Evolutionary conservation across 2,888 invertebrate species (phyloP).

Genomic region (Nycteola revayana): DNA sequence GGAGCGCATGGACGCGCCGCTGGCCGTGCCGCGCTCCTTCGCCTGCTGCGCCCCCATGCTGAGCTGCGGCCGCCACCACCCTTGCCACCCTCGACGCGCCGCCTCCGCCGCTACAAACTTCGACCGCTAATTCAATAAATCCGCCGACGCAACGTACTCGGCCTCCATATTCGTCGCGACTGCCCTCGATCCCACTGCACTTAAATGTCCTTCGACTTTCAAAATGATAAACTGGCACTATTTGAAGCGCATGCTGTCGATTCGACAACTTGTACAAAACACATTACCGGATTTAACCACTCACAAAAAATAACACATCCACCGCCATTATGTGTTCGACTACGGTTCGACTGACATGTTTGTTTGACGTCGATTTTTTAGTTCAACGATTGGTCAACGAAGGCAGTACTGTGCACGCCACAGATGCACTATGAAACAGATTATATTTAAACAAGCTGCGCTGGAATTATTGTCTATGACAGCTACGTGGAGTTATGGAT

Average conservation of each 20-base stretch:
- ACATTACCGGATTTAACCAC: slow-evolving; percentile 45
- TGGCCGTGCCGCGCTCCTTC: slow-evolving; percentile 91
- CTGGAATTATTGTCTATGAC: no score
- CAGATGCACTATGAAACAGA: slow-evolving; percentile 1
- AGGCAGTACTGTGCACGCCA: slow-evolving; percentile 39
- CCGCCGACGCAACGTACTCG: slow-evolving; percentile 46
- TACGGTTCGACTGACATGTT: slow-evolving; percentile 44
- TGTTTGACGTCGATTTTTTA: slow-evolving; percentile 72
- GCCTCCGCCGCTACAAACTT: slow-evolving; percentile 33
- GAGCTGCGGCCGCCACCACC: slow-evolving; percentile 25
- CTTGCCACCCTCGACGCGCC: slow-evolving; percentile 27
- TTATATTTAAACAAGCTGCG: not conserved
- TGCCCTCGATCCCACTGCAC: slow-evolving; percentile 12
- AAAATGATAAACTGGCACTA: slow-evolving; percentile 12
- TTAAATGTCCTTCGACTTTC: slow-evolving; percentile 9
- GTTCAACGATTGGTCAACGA: slow-evolving; percentile 24
- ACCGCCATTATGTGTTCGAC: slow-evolving; percentile 69
- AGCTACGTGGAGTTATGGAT: no score
- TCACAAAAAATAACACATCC: slow-evolving; percentile 61
- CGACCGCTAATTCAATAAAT: slow-evolving; percentile 61
- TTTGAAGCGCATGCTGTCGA: slow-evolving; percentile 25
- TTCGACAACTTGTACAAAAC: slow-evolving; percentile 34
- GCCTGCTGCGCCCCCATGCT: slow-evolving; percentile 97
- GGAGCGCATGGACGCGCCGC: slow-evolving; percentile 88
- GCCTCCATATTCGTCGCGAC: slow-evolving; percentile 42